phyloP scores from a whole-genome alignment of 23 tunicate genomes.

The Styela clava region DNA sequence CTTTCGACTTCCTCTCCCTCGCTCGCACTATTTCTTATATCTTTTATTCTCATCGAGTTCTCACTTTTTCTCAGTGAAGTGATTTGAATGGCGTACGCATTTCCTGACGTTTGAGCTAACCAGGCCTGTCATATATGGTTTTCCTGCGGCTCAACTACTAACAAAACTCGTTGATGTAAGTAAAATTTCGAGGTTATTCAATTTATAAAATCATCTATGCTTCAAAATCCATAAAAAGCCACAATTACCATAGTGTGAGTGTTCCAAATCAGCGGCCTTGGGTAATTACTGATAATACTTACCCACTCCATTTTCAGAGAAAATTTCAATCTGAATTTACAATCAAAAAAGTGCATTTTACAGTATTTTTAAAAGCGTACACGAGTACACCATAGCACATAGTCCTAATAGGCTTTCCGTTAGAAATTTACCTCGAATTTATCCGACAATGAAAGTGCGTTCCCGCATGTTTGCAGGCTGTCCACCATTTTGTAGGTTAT shows the following conservation, averaged over 20 bases:
- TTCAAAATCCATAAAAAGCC: no score
- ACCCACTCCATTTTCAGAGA: no score
- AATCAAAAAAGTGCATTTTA: neutral
- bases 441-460: neutral
- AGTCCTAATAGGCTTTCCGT: neutral
- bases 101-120: neutral
- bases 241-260: no score
- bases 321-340: no score
- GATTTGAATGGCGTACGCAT: neutral
- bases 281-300: no score
- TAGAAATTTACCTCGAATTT: neutral
- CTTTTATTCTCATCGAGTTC: neutral
- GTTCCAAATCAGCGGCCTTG: no score
- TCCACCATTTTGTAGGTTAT: no score
- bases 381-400: neutral
- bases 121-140: neutral
- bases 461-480: no score
- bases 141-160: neutral
- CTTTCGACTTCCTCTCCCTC: neutral
- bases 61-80: neutral
- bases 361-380: neutral
- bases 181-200: no score
- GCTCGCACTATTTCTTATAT: neutral
- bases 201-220: no score
- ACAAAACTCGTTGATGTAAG: no score